Evolutionary conservation across 2,888 invertebrate species (phyloP).

Genomic region (Magallana nippona): DNA sequence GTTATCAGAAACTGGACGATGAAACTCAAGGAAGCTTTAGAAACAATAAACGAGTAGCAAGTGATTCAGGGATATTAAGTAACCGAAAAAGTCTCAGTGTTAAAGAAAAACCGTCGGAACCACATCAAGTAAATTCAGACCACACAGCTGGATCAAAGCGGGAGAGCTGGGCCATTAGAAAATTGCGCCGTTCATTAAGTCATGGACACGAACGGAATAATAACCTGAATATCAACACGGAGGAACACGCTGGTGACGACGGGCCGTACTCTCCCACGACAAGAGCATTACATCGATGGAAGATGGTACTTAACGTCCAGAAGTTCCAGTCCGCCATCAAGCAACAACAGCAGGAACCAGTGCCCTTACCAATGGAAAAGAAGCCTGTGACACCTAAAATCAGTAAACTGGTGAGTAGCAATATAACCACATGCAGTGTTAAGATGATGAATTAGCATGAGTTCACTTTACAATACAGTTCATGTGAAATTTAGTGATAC

Average conservation of each 20-base stretch:
- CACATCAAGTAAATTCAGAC: neutral
- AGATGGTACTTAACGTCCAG: constrained; percentile 70
- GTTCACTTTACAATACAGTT: no score
- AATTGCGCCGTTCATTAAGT: constrained; percentile 50
- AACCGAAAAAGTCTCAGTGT: neutral
- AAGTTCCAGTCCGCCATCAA: constrained; percentile 69
- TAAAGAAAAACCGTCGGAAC: neutral
- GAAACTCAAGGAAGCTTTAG: constrained; percentile 18
- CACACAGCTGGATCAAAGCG: constrained; percentile 48
- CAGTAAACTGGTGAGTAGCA: constrained; percentile 23
- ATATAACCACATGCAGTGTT: neutral
- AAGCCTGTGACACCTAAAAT: constrained; percentile 47
- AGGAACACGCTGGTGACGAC: constrained; percentile 46
- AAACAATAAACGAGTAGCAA: neutral
- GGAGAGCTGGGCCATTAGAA: constrained; percentile 61
- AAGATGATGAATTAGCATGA: no score
- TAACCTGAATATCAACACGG: constrained; percentile 44
- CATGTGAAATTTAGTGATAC: no score
- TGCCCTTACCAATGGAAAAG: constrained; percentile 54
- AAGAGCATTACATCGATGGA: constrained; percentile 57
- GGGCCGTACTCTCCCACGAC: constrained; percentile 35
- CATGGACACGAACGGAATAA: constrained; percentile 37
- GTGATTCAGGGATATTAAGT: neutral
- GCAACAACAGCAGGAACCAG: constrained; percentile 51
- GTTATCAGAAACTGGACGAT: constrained; percentile 23